A percentile compares a stretch with the other conserved stretches of the same genome.
Conservation (phyloP, 92 coral and sea anemone species). For the Pocillopora grandis region DNA sequence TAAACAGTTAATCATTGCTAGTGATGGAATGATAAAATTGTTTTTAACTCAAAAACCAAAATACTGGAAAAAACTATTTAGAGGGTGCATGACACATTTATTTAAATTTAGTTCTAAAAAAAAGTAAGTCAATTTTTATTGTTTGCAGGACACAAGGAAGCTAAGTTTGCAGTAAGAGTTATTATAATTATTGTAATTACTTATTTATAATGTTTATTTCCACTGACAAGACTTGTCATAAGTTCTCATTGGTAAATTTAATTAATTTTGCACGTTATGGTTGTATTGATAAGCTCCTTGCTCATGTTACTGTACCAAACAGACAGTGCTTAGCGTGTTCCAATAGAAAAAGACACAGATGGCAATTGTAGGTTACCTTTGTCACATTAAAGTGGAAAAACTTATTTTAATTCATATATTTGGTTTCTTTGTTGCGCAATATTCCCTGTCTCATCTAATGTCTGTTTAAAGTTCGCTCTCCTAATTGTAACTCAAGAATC, state of each 20-base stretch:
- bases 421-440: too few relatives aligned
- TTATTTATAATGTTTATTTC: slow-evolving; percentile 28
- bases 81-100: slow-evolving; percentile 24
- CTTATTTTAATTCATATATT: too few relatives aligned
- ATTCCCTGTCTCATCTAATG: too few relatives aligned
- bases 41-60: slow-evolving; percentile 16
- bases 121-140: slow-evolving; percentile 17
- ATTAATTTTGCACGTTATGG: slow-evolving; percentile 21
- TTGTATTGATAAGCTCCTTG: background rate
- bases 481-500: too few relatives aligned
- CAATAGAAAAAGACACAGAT: background rate
- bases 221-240: background rate
- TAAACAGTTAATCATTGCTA: background rate
- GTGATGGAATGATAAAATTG: slow-evolving; percentile 16
- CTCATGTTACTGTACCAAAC: background rate
- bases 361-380: too few relatives aligned
- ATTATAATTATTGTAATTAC: background rate
- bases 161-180: background rate
- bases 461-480: too few relatives aligned
- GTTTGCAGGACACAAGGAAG: background rate
- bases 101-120: slow-evolving; percentile 18
- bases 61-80: slow-evolving; percentile 5
- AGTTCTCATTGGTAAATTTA: slow-evolving; percentile 12
- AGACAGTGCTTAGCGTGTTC: background rate
- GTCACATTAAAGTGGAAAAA: too few relatives aligned